A percentile compares a stretch with the other conserved stretches of the same genome.
Conservation (phyloP, 2,888 invertebrate genomes). For the Pogonocherus hispidulus region DNA sequence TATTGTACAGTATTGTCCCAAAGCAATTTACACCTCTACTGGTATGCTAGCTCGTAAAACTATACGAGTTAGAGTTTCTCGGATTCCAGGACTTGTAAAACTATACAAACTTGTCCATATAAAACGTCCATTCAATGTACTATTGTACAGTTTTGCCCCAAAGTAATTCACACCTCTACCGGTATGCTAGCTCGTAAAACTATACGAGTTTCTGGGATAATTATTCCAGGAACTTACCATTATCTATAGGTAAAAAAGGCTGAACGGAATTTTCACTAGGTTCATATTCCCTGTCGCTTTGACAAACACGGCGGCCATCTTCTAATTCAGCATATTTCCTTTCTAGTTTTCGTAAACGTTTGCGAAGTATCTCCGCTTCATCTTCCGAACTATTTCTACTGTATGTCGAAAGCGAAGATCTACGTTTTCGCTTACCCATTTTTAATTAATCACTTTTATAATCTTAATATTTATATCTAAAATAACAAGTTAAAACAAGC, state of each 20-base stretch:
- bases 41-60: slow-evolving; percentile 8
- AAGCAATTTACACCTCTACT: neutral
- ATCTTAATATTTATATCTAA: neutral
- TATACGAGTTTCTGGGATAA: too few relatives aligned
- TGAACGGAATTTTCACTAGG: too few relatives aligned
- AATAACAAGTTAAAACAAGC: neutral
- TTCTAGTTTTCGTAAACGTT: neutral
- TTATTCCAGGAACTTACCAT: slow-evolving; percentile 2
- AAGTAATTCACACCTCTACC: neutral
- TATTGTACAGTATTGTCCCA: too few relatives aligned
- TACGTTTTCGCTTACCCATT: neutral
- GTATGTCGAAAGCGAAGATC: neutral
- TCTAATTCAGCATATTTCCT: neutral
- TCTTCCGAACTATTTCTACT: slow-evolving; percentile 6
- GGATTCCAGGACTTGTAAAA: too few relatives aligned
- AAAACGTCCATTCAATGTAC: too few relatives aligned
- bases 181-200: slow-evolving; percentile 8
- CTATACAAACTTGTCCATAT: too few relatives aligned
- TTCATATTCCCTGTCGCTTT: neutral
- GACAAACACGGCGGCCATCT: neutral
- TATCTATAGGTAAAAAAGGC: neutral
- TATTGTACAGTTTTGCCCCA: too few relatives aligned
- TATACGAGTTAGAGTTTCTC: slow-evolving; percentile 9
- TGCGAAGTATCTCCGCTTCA: neutral
- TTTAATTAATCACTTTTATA: neutral